Evolutionary conservation across 1,140 invertebrate species (phyloP).

Genomic region (Drosophila baimaii): DNA sequence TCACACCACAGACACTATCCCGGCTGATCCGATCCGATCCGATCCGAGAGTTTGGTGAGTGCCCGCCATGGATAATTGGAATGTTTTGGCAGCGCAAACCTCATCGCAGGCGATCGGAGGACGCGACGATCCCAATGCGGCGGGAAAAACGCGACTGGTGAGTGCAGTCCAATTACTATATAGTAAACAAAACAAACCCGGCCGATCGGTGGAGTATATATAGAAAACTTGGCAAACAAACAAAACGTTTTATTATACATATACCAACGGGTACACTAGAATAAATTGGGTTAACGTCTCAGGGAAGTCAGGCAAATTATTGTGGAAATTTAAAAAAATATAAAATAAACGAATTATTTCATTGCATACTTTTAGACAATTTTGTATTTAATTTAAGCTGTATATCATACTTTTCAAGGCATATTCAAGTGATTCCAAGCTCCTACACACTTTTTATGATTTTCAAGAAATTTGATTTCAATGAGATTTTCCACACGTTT

Average conservation of each 20-base stretch:
- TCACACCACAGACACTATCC: conserved; percentile 20
- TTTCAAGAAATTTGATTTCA: no score
- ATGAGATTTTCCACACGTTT: not conserved
- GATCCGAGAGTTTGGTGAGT: conserved; percentile 7
- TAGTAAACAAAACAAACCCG: conserved; percentile 68
- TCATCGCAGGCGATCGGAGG: conserved; percentile 76
- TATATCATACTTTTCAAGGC: not conserved
- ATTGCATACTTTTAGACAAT: not conserved
- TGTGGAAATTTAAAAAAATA: no score
- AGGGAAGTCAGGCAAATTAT: no score
- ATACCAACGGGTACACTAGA: not conserved
- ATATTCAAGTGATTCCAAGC: not conserved
- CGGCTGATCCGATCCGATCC: conserved; percentile 23
- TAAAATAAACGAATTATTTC: no score
- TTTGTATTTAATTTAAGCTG: not conserved
- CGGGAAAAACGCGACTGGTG: conserved; percentile 76
- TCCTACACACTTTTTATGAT: not conserved
- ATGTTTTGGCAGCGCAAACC: conserved; percentile 83
- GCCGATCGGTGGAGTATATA: conserved; percentile 44
- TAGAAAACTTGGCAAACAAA: conserved; percentile 40
- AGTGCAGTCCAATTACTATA: conserved; percentile 43
- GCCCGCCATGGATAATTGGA: conserved; percentile 80
- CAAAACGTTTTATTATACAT: conserved; percentile 1
- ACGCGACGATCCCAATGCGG: conserved; percentile 61
- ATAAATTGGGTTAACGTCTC: no score